Conservation (phyloP, 2,888 invertebrate genomes). For the Diadegma fenestrale region DNA sequence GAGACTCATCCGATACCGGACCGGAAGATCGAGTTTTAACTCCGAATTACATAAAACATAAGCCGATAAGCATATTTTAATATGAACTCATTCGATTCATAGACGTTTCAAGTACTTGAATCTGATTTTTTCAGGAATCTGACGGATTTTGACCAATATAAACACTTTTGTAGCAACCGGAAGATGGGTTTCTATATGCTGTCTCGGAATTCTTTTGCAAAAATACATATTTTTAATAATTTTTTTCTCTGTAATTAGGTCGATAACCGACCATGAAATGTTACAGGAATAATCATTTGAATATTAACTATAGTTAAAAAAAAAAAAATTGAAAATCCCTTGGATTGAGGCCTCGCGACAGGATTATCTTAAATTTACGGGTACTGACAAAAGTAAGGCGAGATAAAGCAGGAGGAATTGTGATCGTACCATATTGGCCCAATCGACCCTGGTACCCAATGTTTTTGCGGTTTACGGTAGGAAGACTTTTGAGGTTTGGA, state of each 20-base stretch:
- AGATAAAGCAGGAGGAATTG: constrained; percentile 74
- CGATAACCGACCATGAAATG: background rate
- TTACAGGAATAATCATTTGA: background rate
- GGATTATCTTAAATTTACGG: background rate
- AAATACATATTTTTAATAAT: background rate
- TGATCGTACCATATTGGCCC: constrained; percentile 74
- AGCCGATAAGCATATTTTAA: too few species aligned
- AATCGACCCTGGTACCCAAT: constrained; percentile 74
- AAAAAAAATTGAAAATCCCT: background rate
- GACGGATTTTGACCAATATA: background rate
- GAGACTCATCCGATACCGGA: too few species aligned
- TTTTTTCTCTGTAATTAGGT: background rate
- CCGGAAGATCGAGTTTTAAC: too few species aligned
- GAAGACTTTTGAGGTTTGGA: constrained; percentile 41
- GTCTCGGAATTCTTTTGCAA: background rate
- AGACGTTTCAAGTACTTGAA: too few species aligned
- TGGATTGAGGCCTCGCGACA: too few species aligned
- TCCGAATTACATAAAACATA: too few species aligned
- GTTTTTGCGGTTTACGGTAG: constrained; percentile 16
- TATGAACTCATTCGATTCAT: too few species aligned
- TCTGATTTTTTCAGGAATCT: too few species aligned
- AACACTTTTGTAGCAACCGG: background rate
- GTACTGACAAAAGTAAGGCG: constrained; percentile 45
- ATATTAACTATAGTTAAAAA: background rate
- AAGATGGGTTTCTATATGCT: background rate